Percentiles rank a stretch among this genome's conserved stretches.
phyloP scores from a whole-genome alignment of 92 coral and sea anemone genomes.

The Parazoanthus darwini region DNA sequence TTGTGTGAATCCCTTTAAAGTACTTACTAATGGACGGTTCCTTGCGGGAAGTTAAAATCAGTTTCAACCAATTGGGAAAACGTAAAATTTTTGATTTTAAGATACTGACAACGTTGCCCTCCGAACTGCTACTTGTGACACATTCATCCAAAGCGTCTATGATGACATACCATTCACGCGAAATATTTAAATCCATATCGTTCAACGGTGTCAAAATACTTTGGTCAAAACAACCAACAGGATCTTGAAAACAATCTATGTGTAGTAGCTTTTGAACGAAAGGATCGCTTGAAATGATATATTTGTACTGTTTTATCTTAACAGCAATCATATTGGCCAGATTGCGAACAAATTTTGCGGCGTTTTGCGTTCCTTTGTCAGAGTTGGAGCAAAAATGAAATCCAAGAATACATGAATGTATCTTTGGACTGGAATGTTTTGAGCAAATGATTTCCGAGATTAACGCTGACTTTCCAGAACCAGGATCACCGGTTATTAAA shows the following conservation, averaged over 20 bases:
- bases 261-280: conserved; percentile 54
- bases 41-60: conserved; percentile 67
- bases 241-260: conserved; percentile 69
- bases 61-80: conserved; percentile 62
- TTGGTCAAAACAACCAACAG: conserved; percentile 73
- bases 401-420: conserved; percentile 76
- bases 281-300: conserved; percentile 41
- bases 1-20: conserved; percentile 31
- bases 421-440: conserved; percentile 64
- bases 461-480: conserved; percentile 77
- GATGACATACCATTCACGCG: conserved; percentile 53
- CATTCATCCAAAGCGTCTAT: conserved; percentile 90
- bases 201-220: conserved; percentile 74
- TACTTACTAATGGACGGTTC: conserved; percentile 42
- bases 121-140: conserved; percentile 26
- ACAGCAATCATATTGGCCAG: conserved; percentile 74
- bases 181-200: conserved; percentile 39
- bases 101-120: conserved; percentile 53
- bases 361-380: conserved; percentile 68
- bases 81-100: conserved; percentile 51
- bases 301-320: conserved; percentile 54
- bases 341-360: conserved; percentile 83
- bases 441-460: conserved; percentile 82
- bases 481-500: conserved; percentile 68
- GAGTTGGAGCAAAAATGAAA: conserved; percentile 82